Evolutionary conservation across 1,140 invertebrate genomes (phyloP), one percentile per base, ranked within the genome.

Genomic region (Dendroctonus ponderosae): DNA sequence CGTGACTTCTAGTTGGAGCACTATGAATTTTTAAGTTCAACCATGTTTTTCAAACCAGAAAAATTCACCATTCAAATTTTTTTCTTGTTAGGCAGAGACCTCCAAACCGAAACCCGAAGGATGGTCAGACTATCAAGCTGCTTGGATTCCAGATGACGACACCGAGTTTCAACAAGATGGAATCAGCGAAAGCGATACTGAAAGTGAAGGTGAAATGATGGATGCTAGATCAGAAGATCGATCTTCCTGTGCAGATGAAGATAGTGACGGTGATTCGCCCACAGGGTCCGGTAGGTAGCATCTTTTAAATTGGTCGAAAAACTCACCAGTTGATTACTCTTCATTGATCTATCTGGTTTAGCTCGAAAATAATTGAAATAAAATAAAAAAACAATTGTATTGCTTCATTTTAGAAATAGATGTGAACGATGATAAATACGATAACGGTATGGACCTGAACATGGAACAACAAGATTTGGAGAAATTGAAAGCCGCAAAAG

Each of bases 91-190:
- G 8, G 11, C 15, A 26, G 56, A 2, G 52, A 69, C 71, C 75
- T 77, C 12, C 87, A 85, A 89, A 87, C 78, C 82, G 81, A 89
- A 0, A 94, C 95, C 94, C 0, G 94, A 95, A 81, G 96, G 96
- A 46, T 94, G 92, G 75, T 98, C 95, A 9, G 92, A 93, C 60
- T 99, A 99, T 80, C 97, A 99, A 81, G 93, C 96, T 26, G 90
- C 94, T 41, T 99, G 96, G 96, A 96, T 98, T 77, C 83, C 90
- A 4, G 81, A 86, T 62, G 81, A 84, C 62, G 81, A 77, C 40
- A 79, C 75, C 7, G 77, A 79, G 46, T 74, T 77, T 44, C 77
- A 79, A 62, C 76, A 73, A 15, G 79, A 82, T 15, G 74, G 80
- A 5, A 69, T 72, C 50, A 77, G 77, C 42, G 79, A 80, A 49